Evolutionary conservation across 2,113 vertebrate genomes (phyloP), one percentile per base, ranked within the genome.

Genomic region (Orycteropus afer): DNA sequence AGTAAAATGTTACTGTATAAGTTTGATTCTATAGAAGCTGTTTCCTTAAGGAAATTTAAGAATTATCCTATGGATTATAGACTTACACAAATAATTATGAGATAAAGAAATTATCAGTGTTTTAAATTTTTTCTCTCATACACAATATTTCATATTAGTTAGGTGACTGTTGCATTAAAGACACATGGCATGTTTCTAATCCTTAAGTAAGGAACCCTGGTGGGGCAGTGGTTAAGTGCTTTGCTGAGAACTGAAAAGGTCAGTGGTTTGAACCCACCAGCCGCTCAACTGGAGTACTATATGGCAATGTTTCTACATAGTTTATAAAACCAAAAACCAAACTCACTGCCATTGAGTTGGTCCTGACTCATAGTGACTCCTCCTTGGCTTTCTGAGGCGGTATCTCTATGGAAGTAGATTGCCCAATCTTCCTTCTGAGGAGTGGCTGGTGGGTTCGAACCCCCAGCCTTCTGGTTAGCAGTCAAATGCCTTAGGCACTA

Each of bases 1-100:
- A 98, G 98, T 98, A 98, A 98, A 98, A 98, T 97, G 96, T 99
- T 98, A 98, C 98, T 99, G 98, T 98, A 98, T 98, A 97, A 95
- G 86, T 57, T 97, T 94, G 96, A 96, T 69, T 98, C 97, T 95
- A 97, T 49, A 95, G 97, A 98, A 98, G 88, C 79, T 97, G 74
- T 93, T 98, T 97, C 97, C 45, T 98, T 98, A 96, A 97, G 97
- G 96, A 97, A 95, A 97, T 97, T 92, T 87, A 86, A 92, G n/a
- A 89, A 81, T 27, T 82, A 78, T 12, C 82, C 29, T 47, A 55
- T 18, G 71, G 45, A 87, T 22, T 84, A 63, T 79, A 83, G 59
- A 71, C n/a, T 55, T 91, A 88, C n/a, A 23, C 65, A 90, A 92
- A 67, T 69, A 83, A 79, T 73, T 65, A 74, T 23, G 49, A 15